Base-by-base conservation (phyloP, 2,888 invertebrate genomes). In the Caenorhabditis japonica region DNA sequence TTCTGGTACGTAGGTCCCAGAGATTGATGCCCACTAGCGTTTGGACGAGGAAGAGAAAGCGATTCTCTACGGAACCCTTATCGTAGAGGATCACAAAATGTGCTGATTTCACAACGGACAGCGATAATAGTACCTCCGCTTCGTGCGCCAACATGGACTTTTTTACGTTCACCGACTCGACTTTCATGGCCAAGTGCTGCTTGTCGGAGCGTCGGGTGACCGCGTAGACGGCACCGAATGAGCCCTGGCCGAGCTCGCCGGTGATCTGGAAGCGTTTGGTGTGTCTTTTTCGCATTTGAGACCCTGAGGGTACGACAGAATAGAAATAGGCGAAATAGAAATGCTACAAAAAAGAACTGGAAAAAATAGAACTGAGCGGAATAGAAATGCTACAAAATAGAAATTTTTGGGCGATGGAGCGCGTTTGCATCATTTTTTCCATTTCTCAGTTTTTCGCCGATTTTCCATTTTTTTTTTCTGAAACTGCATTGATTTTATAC, bases 21-120 rank as follows among this genome's bases (percentile, higher is more conserved):
- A 84, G 53, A 62, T 83, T 83, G 43, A 27, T 59, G 1, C 84
- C 84, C 15, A 82, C 83, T 39, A 83, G 53, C 43, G 68, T 77
- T 61, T 83, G 75, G 21, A 82, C 69, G 12, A 84, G 55, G 43
- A 75, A 84, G 17, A 69, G 33, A 60, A 84, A 84, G 1, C 84
- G 80, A 7, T 59, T 61, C 1, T 19, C 10, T 2, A 79, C 44
- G 4, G 30, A 46, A 25, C 84, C 84, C 4, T 76, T 62, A 44
- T 83, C 84, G 36, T 78, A 43, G 21, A 79, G 51, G 21, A 72
- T 69, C 8, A 81, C 64, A 61, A 84, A 80, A 70, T 84, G 84
- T 0, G 72, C 75, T 4, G 75, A 76, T 30, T 79, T 55, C 34
- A 82, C 76, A 8, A 66, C 43, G 21, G 55, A 52, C 2, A 82